A percentile compares a stretch with the other conserved stretches of the same genome.
These are phyloP conservation scores for human (Homo sapiens) DNA, from an alignment of 2,113 vertebrate species.

Conservation along the genomic window DNA sequence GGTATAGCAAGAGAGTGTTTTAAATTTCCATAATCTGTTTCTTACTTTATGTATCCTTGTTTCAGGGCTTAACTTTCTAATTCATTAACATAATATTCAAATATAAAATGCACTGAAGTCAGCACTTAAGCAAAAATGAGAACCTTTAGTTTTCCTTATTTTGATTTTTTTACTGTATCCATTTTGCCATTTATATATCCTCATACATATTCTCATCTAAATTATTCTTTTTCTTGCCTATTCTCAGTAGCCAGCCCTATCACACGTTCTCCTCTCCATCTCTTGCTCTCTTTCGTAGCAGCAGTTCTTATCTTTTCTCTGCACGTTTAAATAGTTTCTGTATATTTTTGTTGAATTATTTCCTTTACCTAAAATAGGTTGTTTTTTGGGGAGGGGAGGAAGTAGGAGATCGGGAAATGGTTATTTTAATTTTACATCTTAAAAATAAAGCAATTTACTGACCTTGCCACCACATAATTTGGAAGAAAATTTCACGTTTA, in stretches of 20 bases:
- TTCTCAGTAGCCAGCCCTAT: neutral
- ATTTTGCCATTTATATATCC: neutral
- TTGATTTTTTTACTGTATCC: neutral
- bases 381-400: too few relatives aligned
- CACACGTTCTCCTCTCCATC: neutral
- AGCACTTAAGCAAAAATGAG: conserved; percentile 1
- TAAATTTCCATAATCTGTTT: neutral
- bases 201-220: neutral
- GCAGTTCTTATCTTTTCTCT: conserved; percentile 38
- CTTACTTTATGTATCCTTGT: neutral
- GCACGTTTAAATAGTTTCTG: neutral
- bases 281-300: neutral
- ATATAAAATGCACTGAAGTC: neutral
- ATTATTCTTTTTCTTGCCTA: neutral
- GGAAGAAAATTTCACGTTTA: neutral
- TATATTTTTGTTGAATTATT: conserved; percentile 21
- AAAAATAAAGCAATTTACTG: neutral
- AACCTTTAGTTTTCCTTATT: neutral
- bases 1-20: neutral
- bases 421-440: conserved; percentile 8
- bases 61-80: conserved; percentile 47
- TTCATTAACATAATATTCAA: neutral
- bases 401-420: neutral
- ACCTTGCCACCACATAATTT: neutral
- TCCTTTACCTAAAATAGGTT: neutral